Evolutionary conservation across 2,888 invertebrate genomes (phyloP).

Genomic region (Zaprionus bogoriensis): DNA sequence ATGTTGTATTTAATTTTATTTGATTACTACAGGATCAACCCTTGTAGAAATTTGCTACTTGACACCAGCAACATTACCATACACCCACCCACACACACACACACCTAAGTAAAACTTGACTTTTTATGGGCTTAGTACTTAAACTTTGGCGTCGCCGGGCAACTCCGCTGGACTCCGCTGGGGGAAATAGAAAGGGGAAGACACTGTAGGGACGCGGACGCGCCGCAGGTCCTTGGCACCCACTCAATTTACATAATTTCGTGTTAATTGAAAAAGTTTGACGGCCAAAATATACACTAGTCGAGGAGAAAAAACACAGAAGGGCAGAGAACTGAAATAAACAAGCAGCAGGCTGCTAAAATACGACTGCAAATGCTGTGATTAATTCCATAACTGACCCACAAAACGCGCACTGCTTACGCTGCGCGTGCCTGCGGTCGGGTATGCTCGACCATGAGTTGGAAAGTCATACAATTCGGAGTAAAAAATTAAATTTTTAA

Average conservation of each 20-base stretch:
- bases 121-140: slow-evolving; percentile 26
- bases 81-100: background rate
- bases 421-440: background rate
- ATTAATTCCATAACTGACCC: slow-evolving; percentile 62
- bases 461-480: no score
- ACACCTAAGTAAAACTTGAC: slow-evolving; percentile 13
- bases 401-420: slow-evolving; percentile 11
- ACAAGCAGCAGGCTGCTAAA: slow-evolving; percentile 49
- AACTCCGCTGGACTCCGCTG: slow-evolving; percentile 31
- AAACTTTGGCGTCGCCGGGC: slow-evolving; percentile 26
- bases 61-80: slow-evolving; percentile 1
- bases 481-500: no score
- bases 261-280: slow-evolving; percentile 73
- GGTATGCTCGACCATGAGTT: background rate
- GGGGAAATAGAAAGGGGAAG: background rate
- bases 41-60: background rate
- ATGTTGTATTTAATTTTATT: background rate
- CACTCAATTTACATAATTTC: slow-evolving; percentile 69
- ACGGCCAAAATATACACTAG: slow-evolving; percentile 44
- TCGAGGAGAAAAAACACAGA: background rate
- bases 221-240: slow-evolving; percentile 29
- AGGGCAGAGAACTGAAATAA: background rate
- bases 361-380: slow-evolving; percentile 57
- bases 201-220: background rate
- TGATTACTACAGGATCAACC: background rate